Conservation (phyloP, 2,888 invertebrate species). For the Hemistola chrysoprasaria region DNA sequence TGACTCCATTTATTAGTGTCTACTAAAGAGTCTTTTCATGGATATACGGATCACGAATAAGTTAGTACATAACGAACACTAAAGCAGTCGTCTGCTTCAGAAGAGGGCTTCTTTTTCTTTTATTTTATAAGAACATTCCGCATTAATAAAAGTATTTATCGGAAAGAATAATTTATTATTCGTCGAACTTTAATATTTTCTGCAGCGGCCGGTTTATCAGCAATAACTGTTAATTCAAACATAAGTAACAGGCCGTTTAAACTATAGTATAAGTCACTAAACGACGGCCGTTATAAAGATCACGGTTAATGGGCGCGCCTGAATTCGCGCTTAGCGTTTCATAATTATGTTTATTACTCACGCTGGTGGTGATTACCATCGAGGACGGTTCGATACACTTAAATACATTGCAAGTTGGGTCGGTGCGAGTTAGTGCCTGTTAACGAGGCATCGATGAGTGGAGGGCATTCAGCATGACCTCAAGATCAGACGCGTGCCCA, state of each 20-base stretch:
- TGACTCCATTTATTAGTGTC: background rate
- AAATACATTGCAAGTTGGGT: slow-evolving; percentile 42
- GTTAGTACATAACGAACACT: too few relatives aligned
- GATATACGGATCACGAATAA: too few relatives aligned
- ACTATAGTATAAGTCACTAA: slow-evolving; percentile 20
- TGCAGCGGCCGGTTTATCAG: slow-evolving; percentile 2
- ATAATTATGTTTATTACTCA: slow-evolving; percentile 26
- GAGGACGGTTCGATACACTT: slow-evolving; percentile 39
- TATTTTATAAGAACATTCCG: too few relatives aligned
- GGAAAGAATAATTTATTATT: too few relatives aligned
- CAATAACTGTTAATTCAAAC: slow-evolving; percentile 9
- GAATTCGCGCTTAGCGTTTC: slow-evolving; percentile 20
- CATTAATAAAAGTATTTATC: background rate
- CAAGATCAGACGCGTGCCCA: slow-evolving; percentile 57
- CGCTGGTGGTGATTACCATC: slow-evolving; percentile 37
- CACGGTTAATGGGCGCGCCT: slow-evolving; percentile 19
- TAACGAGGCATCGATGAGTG: slow-evolving; percentile 58
- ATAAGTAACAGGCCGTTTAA: slow-evolving; percentile 16
- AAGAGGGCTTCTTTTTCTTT: too few relatives aligned
- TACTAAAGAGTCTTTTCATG: too few relatives aligned
- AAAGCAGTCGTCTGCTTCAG: too few relatives aligned
- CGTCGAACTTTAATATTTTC: too few relatives aligned
- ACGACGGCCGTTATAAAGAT: slow-evolving; percentile 20
- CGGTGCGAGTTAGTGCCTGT: slow-evolving; percentile 50
- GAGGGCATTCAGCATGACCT: slow-evolving; percentile 51